A percentile compares a stretch with the other conserved stretches of the same genome.
phyloP scores from a whole-genome alignment of 1,140 invertebrate species.

The Mycetomoellerius zeteki region DNA sequence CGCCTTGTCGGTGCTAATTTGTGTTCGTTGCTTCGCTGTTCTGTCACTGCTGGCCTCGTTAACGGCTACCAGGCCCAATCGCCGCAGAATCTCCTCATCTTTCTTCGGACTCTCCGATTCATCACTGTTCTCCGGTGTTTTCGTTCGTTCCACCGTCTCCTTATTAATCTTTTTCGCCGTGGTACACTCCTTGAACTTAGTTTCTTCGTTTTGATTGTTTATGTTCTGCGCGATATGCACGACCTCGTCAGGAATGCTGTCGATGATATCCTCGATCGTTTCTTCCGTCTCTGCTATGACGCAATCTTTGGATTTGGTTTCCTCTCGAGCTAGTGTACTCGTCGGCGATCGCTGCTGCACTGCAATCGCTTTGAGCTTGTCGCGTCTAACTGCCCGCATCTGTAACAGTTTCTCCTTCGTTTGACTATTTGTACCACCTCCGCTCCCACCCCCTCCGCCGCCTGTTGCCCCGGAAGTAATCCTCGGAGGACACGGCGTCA shows the following conservation, averaged over 20 bases:
- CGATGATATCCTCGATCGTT: slow-evolving; percentile 82
- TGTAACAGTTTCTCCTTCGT: slow-evolving; percentile 82
- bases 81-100: slow-evolving; percentile 81
- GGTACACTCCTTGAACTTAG: not conserved
- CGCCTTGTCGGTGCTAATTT: slow-evolving; percentile 47
- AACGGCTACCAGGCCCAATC: slow-evolving; percentile 80
- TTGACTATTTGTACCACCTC: slow-evolving; percentile 36
- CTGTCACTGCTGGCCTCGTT: slow-evolving; percentile 74
- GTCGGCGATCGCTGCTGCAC: slow-evolving; percentile 63
- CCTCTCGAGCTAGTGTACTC: slow-evolving; percentile 33
- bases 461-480: slow-evolving; percentile 71
- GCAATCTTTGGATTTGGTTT: slow-evolving; percentile 48
- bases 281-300: slow-evolving; percentile 59
- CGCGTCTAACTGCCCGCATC: slow-evolving; percentile 76
- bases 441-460: not conserved
- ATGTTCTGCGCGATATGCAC: slow-evolving; percentile 77
- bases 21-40: slow-evolving; percentile 61
- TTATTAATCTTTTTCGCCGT: not conserved
- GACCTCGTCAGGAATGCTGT: slow-evolving; percentile 82
- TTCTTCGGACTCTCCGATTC: slow-evolving; percentile 70
- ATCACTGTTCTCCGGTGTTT: not conserved
- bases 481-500: slow-evolving; percentile 82
- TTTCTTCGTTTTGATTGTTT: slow-evolving; percentile 26
- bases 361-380: slow-evolving; percentile 76
- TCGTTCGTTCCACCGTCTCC: not conserved